These are phyloP conservation scores for Augiades crinisus DNA, from an alignment of 2,888 invertebrate genomes.

Conservation along the genomic window DNA sequence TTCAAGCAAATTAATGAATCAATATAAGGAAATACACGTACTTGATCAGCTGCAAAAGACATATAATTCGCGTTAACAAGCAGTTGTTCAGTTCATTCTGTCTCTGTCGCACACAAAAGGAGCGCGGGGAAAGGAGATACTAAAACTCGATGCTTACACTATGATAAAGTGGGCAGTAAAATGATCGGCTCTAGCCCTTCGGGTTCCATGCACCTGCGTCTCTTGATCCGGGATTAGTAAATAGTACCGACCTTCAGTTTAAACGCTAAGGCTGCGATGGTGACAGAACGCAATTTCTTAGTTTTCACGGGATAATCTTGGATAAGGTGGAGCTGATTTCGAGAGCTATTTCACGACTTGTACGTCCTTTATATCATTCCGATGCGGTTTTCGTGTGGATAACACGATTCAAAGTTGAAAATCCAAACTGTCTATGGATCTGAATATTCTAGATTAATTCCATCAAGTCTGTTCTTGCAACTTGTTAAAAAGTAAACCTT, in stretches of 20 bases:
- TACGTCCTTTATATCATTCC: no score
- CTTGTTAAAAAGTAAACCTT: neutral
- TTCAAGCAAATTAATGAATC: no score
- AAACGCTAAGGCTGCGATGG: constrained; percentile 56
- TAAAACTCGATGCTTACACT: constrained; percentile 12
- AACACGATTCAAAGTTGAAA: no score
- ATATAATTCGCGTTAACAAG: constrained; percentile 5
- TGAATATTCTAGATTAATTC: no score
- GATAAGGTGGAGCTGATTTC: no score
- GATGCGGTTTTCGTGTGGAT: no score
- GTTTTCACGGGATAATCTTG: no score
- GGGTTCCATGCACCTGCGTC: constrained; percentile 33
- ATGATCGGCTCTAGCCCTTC: constrained; percentile 26
- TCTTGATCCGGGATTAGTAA: constrained; percentile 32
- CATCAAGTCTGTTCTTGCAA: no score
- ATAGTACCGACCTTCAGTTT: constrained; percentile 44
- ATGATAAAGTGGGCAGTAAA: constrained; percentile 28
- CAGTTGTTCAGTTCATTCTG: constrained; percentile 13
- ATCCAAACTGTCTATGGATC: no score
- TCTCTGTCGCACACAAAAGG: constrained; percentile 1
- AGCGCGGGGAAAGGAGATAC: neutral
- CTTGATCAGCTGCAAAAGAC: constrained; percentile 1
- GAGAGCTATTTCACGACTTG: no score
- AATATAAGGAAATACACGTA: no score
- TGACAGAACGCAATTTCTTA: constrained; percentile 63